Conservation (phyloP, 2,113 vertebrate species). For the Conger conger region DNA sequence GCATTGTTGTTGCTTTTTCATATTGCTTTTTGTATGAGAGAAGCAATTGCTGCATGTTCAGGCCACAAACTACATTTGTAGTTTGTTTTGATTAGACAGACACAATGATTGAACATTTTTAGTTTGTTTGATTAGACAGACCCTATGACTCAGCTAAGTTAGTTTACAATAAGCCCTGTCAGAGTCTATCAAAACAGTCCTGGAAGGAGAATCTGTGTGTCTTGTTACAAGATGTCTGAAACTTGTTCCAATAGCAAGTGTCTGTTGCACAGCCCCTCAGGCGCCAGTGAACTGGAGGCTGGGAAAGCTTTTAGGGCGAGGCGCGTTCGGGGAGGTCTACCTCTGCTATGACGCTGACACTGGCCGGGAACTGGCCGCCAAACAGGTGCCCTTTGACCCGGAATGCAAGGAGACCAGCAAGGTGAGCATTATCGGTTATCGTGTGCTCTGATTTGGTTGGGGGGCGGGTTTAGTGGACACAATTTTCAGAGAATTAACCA, state of each 20-base stretch:
- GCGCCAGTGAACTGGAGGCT: slow-evolving; percentile 89
- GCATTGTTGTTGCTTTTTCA: not conserved
- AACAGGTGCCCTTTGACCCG: slow-evolving; percentile 87
- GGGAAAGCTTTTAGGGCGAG: slow-evolving; percentile 84
- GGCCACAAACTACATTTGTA: not conserved
- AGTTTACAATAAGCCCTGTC: not conserved
- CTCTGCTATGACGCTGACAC: slow-evolving; percentile 89
- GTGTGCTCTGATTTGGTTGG: too few species aligned
- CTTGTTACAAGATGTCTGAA: not conserved
- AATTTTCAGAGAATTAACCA: not conserved
- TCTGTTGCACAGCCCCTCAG: slow-evolving; percentile 69
- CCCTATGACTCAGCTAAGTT: not conserved
- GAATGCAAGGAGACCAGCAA: slow-evolving; percentile 89
- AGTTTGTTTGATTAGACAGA: not conserved
- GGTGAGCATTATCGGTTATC: slow-evolving; percentile 55
- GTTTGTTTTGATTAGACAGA: not conserved
- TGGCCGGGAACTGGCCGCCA: slow-evolving; percentile 84
- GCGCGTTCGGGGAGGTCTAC: slow-evolving; percentile 88
- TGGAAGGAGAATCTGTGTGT: not conserved
- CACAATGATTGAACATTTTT: not conserved
- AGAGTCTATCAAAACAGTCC: not conserved
- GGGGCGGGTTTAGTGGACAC: too few species aligned
- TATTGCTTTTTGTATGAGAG: not conserved
- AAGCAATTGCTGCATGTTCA: not conserved
- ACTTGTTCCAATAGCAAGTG: not conserved